Evolutionary conservation across 2,888 invertebrate genomes (phyloP).

Genomic region (Zhuqinia jingwanae): DNA sequence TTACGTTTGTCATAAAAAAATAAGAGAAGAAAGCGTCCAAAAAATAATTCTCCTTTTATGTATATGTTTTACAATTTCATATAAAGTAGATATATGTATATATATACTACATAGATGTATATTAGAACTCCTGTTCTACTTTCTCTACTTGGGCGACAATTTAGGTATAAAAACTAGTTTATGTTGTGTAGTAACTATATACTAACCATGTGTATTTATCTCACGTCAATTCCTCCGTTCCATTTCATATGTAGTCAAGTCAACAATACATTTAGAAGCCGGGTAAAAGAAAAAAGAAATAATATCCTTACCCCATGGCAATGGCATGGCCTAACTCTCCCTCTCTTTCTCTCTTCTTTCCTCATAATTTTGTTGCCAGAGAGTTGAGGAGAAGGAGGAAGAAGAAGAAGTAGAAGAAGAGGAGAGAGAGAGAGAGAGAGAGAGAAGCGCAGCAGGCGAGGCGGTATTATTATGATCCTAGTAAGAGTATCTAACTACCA

Average conservation of each 20-base stretch:
- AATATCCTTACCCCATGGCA: not conserved
- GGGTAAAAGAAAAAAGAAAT: too few relatives aligned
- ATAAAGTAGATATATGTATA: not conserved
- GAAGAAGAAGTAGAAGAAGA: too few relatives aligned
- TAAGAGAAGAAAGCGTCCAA: slow-evolving; percentile 21
- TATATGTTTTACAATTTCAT: slow-evolving; percentile 20
- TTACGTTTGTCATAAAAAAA: slow-evolving; percentile 50
- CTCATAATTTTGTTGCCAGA: not conserved
- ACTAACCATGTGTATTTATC: not conserved
- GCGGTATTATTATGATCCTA: slow-evolving; percentile 36
- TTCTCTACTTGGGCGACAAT: slow-evolving; percentile 1
- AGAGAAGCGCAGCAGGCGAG: slow-evolving; percentile 28
- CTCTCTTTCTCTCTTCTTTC: too few relatives aligned
- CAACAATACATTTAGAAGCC: too few relatives aligned
- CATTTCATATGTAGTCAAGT: not conserved
- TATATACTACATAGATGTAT: too few relatives aligned
- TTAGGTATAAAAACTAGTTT: too few relatives aligned
- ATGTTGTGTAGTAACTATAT: too few relatives aligned
- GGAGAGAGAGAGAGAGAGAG: too few relatives aligned
- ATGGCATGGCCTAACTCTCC: too few relatives aligned
- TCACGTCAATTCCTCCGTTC: slow-evolving; percentile 13
- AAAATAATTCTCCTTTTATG: slow-evolving; percentile 31
- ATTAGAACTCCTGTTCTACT: too few relatives aligned
- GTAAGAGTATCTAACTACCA: slow-evolving; percentile 31
- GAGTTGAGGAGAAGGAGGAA: too few relatives aligned